Percentiles rank a stretch among this genome's conserved stretches.
Evolutionary conservation across 2,888 invertebrate species (phyloP).

Genomic region (Synergus umbraculus): DNA sequence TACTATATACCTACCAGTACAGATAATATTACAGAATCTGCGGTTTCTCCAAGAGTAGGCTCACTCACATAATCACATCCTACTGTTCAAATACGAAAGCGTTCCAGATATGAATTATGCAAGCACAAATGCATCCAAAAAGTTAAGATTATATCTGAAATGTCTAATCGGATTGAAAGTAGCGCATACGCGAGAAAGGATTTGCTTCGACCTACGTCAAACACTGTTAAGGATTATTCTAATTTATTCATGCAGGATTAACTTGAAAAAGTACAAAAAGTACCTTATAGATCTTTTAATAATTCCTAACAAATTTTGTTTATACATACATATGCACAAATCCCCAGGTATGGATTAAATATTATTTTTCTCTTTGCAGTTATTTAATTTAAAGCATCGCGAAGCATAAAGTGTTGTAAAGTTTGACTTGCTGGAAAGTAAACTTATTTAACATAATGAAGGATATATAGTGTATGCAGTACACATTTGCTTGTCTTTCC

Average conservation of each 20-base stretch:
- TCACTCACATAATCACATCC: constrained; percentile 27
- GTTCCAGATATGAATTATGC: constrained; percentile 31
- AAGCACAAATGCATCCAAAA: constrained; percentile 25
- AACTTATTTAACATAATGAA: neutral
- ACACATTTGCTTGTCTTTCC: constrained; percentile 15
- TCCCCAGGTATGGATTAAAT: neutral
- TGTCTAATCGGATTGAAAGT: constrained; percentile 38
- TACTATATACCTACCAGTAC: neutral
- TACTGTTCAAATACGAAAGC: neutral
- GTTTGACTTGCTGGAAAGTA: neutral
- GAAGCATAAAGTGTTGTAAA: neutral
- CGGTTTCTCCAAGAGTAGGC: constrained; percentile 18
- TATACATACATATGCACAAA: too few species aligned
- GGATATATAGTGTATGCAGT: neutral
- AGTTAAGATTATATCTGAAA: constrained; percentile 25
- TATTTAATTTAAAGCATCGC: neutral
- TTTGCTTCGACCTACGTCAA: constrained; percentile 6
- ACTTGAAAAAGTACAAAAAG: neutral
- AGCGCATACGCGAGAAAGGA: constrained; percentile 15
- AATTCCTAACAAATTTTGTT: neutral
- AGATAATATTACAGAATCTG: constrained; percentile 29
- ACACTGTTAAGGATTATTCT: constrained; percentile 24
- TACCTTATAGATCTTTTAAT: neutral
- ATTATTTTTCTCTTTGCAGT: neutral
- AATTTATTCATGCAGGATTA: constrained; percentile 1